Conservation (phyloP, 2,888 invertebrate species). For the Entomobrya multifasciata region DNA sequence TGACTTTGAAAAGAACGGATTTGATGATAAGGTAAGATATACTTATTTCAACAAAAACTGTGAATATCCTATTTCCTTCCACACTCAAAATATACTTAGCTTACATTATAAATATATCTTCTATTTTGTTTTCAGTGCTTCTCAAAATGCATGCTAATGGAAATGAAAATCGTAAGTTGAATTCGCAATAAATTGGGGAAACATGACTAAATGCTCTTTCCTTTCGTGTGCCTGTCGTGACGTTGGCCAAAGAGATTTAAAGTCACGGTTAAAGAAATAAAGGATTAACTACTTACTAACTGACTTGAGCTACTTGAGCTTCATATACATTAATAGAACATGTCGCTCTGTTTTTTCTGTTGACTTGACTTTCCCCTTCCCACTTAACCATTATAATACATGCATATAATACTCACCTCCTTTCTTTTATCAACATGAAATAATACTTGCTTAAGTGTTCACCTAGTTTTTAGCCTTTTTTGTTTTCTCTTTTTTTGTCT, state of each 20-base stretch:
- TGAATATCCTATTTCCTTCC: too few relatives aligned
- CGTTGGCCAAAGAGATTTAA: constrained; percentile 30
- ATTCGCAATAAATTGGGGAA: neutral
- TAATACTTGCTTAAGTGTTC: neutral
- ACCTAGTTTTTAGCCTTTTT: constrained; percentile 35
- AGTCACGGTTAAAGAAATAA: constrained; percentile 12
- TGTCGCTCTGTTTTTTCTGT: neutral
- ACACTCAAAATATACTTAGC: too few relatives aligned
- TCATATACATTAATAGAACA: neutral
- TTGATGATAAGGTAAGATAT: constrained; percentile 67
- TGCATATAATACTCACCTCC: constrained; percentile 3
- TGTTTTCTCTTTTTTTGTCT: constrained; percentile 6
- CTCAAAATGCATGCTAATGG: constrained; percentile 65
- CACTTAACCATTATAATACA: constrained; percentile 29
- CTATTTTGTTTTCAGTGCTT: constrained; percentile 56
- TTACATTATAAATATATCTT: constrained; percentile 3
- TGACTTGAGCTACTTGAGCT: neutral
- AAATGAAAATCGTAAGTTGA: constrained; percentile 63
- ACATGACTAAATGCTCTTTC: neutral
- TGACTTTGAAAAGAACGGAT: constrained; percentile 66
- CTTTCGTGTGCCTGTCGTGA: neutral
- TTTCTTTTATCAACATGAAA: neutral
- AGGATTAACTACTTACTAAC: constrained; percentile 11
- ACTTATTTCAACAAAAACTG: neutral
- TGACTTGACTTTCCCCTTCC: constrained; percentile 11